These are phyloP conservation scores for Sebastes baramenuke DNA, from an alignment of 2,797 vertebrate species.

Conservation along the genomic window DNA sequence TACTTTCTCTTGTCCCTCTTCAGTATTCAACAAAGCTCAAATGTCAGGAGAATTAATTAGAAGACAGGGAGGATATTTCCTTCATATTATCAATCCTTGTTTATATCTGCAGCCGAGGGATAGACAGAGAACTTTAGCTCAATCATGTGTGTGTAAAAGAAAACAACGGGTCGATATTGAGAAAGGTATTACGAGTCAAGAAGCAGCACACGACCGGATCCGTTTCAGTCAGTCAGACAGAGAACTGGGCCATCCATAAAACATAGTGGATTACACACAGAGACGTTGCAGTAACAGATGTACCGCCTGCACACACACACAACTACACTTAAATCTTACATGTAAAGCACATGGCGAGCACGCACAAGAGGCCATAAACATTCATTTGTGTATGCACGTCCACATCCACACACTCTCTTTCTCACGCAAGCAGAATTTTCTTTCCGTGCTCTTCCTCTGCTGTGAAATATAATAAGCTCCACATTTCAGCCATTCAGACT, in stretches of 20 bases:
- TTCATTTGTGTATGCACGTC: not conserved
- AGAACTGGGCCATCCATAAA: slow-evolving; percentile 27
- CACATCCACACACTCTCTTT: not conserved
- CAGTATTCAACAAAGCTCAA: slow-evolving; percentile 25
- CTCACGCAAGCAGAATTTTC: slow-evolving; percentile 2
- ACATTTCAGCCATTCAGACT: slow-evolving; percentile 20
- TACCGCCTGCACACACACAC: not conserved
- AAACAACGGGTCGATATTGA: not conserved
- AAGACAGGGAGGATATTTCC: not conserved
- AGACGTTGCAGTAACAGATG: not conserved
- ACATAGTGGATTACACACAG: slow-evolving; percentile 13
- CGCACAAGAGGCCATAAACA: not conserved
- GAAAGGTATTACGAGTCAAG: slow-evolving; percentile 24
- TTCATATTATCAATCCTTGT: not conserved
- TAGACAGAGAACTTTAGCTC: not conserved
- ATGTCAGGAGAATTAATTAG: slow-evolving; percentile 45
- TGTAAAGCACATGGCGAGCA: not conserved
- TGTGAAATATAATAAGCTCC: slow-evolving; percentile 22
- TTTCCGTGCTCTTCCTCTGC: not conserved
- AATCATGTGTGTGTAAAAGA: not conserved
- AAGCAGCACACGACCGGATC: slow-evolving; percentile 12
- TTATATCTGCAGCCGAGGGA: slow-evolving; percentile 1
- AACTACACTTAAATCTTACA: not conserved
- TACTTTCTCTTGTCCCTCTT: not conserved
- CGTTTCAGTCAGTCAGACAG: slow-evolving; percentile 1